Percentiles rank a stretch among this genome's conserved stretches.
phyloP scores from a whole-genome alignment of 2,888 invertebrate species.

The Euphydryas editha region DNA sequence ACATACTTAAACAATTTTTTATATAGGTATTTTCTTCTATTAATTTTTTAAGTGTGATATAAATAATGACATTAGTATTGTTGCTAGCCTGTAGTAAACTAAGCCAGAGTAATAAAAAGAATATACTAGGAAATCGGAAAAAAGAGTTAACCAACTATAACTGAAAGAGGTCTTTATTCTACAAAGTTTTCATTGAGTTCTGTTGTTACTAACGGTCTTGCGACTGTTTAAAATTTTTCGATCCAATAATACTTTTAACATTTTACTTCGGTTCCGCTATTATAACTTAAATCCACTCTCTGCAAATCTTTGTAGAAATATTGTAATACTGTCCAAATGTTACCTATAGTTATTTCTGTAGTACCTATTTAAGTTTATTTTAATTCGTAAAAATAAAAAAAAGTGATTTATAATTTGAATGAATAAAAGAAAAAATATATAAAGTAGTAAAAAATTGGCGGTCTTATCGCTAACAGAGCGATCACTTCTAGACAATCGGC shows the following conservation, averaged over 20 bases:
- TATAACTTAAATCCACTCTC: background rate
- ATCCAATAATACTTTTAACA: background rate
- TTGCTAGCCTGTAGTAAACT: background rate
- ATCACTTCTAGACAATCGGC: too few species aligned
- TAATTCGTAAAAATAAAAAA: too few species aligned
- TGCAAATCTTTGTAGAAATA: background rate
- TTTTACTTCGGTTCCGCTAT: background rate
- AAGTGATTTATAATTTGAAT: too few species aligned
- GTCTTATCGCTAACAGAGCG: too few species aligned
- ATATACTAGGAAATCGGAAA: conserved; percentile 13
- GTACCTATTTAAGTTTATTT: too few species aligned
- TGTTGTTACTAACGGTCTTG: background rate
- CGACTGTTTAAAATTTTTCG: background rate
- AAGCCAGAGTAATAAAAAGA: conserved; percentile 12
- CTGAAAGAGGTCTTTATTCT: background rate
- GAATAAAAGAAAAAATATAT: too few species aligned
- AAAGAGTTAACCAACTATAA: conserved; percentile 4
- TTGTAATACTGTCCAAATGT: background rate
- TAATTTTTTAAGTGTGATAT: background rate
- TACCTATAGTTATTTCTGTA: too few species aligned
- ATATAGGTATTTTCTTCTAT: too few species aligned
- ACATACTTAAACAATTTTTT: too few species aligned
- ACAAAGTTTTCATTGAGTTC: background rate
- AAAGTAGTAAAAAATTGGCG: too few species aligned
- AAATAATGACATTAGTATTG: background rate